Evolutionary conservation across 2,888 invertebrate species (phyloP).

Genomic region (Hololepta plana): DNA sequence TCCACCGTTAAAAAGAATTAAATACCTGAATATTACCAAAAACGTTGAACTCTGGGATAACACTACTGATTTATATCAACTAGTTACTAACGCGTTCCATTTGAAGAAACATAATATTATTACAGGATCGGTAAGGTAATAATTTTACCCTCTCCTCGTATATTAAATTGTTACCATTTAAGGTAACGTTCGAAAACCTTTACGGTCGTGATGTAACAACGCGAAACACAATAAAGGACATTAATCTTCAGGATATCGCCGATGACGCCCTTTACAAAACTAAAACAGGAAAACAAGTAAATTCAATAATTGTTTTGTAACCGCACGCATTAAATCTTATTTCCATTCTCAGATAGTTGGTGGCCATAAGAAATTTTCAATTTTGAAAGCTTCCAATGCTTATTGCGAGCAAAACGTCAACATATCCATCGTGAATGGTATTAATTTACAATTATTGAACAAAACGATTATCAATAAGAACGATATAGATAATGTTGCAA

Average conservation of each 20-base stretch:
- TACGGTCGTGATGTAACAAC: slow-evolving; percentile 13
- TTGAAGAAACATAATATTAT: slow-evolving; percentile 14
- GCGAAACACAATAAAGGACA: slow-evolving; percentile 15
- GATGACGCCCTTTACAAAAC: slow-evolving; percentile 19
- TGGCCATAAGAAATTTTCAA: slow-evolving; percentile 17
- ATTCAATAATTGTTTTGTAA: slow-evolving; percentile 1
- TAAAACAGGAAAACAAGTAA: slow-evolving; percentile 17
- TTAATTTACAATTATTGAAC: slow-evolving; percentile 14
- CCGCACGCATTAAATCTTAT: slow-evolving; percentile 1
- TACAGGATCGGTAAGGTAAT: slow-evolving; percentile 14
- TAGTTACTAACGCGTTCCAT: too few species aligned
- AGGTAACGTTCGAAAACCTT: slow-evolving; percentile 17
- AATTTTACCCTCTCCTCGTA: slow-evolving; percentile 3
- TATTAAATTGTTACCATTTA: slow-evolving; percentile 8
- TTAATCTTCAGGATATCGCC: slow-evolving; percentile 17
- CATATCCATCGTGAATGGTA: slow-evolving; percentile 14
- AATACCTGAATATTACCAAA: too few species aligned
- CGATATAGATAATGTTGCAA: slow-evolving; percentile 10
- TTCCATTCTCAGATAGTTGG: slow-evolving; percentile 14
- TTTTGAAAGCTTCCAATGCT: slow-evolving; percentile 11
- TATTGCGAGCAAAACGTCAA: slow-evolving; percentile 10
- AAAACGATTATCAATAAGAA: slow-evolving; percentile 15
- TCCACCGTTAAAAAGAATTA: too few species aligned
- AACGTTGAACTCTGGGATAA: too few species aligned
- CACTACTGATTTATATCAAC: too few species aligned